Evolutionary conservation across 1,140 invertebrate species (phyloP).

Genomic region (Aphidius ervi): DNA sequence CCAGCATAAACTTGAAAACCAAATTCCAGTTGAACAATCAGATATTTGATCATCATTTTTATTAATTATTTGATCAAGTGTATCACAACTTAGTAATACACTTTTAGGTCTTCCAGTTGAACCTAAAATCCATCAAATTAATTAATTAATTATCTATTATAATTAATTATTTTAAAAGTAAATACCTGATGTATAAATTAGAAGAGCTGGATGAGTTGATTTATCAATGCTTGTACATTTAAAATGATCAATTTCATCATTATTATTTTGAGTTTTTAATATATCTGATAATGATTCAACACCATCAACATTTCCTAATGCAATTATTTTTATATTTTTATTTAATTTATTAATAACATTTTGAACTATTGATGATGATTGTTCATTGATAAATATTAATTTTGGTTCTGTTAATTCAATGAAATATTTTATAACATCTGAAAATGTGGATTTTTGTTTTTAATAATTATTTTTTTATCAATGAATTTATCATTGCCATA

Average conservation of each 20-base stretch:
- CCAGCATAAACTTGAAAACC: conserved; percentile 22
- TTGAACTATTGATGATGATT: conserved; percentile 21
- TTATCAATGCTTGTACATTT: conserved; percentile 14
- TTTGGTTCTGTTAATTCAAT: conserved; percentile 37
- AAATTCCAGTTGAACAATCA: background rate
- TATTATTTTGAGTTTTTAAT: conserved; percentile 7
- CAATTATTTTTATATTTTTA: conserved; percentile 28
- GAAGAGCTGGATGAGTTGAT: conserved; percentile 25
- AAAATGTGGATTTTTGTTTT: background rate
- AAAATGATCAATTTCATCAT: conserved; percentile 18
- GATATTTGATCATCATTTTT: background rate
- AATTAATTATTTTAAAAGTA: no score
- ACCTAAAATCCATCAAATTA: no score
- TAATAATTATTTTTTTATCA: background rate
- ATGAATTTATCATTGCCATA: background rate
- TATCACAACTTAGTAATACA: conserved; percentile 22
- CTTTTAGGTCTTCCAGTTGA: conserved; percentile 33
- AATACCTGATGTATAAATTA: conserved; percentile 35
- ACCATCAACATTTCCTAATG: conserved; percentile 28
- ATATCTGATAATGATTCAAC: conserved; percentile 23
- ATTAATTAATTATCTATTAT: no score
- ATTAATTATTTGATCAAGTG: conserved; percentile 4
- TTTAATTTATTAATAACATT: conserved; percentile 24
- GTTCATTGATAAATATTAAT: conserved; percentile 35
- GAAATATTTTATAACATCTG: conserved; percentile 27